Evolutionary conservation across 2,888 invertebrate genomes (phyloP).

Genomic region (Balanococcus diminutus): DNA sequence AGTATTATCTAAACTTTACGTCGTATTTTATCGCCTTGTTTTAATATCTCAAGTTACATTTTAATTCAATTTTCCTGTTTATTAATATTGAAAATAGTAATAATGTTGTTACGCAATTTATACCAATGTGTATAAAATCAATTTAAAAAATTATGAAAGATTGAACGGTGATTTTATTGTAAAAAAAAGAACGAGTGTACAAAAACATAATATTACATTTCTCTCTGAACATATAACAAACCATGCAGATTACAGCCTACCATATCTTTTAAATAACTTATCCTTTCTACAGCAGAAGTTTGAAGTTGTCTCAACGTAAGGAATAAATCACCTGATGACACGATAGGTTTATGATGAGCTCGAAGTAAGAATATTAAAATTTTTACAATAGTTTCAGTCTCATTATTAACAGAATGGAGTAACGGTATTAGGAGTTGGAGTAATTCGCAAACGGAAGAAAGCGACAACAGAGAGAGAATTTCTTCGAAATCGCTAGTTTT

Average conservation of each 20-base stretch:
- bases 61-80: constrained; percentile 8
- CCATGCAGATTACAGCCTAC: constrained; percentile 49
- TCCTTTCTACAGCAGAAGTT: neutral
- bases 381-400: constrained; percentile 76
- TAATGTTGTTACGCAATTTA: neutral
- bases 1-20: neutral
- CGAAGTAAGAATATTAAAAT: constrained; percentile 77
- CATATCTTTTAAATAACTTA: constrained; percentile 16
- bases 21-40: neutral
- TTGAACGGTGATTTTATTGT: neutral
- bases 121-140: constrained; percentile 1
- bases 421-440: constrained; percentile 74
- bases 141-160: constrained; percentile 4
- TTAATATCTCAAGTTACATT: neutral
- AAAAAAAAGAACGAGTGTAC: neutral
- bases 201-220: constrained; percentile 8
- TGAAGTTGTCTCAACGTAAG: constrained; percentile 22
- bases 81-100: neutral
- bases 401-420: constrained; percentile 69
- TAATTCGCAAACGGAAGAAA: constrained; percentile 72
- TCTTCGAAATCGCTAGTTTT: constrained; percentile 91
- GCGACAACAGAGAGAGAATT: constrained; percentile 82
- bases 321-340: constrained; percentile 68
- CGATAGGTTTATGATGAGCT: constrained; percentile 80
- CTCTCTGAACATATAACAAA: constrained; percentile 39